Conservation (phyloP, 53 echinoderm and acorn worm species). For the Echinarachnius parma region DNA sequence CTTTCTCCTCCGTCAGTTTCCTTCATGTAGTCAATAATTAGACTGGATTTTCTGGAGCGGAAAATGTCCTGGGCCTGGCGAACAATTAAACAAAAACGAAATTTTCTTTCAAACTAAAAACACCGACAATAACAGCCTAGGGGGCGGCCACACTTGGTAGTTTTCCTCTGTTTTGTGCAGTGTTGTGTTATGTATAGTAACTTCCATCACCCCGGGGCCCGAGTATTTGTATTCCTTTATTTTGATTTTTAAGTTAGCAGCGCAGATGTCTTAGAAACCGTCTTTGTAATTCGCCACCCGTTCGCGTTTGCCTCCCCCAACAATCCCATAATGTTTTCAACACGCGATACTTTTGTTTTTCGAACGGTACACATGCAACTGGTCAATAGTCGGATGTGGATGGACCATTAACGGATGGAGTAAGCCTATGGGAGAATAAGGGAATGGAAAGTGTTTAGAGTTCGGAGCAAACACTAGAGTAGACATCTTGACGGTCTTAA, state of each 20-base stretch:
- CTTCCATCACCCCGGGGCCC: constrained; percentile 28
- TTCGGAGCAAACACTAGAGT: no score
- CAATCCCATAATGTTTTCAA: constrained; percentile 33
- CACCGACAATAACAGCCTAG: constrained; percentile 40
- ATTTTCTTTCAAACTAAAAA: constrained; percentile 46
- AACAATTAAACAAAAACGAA: constrained; percentile 51
- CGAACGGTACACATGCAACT: no score
- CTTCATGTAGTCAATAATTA: not conserved
- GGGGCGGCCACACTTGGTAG: constrained; percentile 27
- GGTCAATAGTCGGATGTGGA: no score
- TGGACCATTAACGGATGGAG: constrained; percentile 8
- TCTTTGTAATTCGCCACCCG: no score
- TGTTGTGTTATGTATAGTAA: constrained; percentile 18
- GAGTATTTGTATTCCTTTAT: constrained; percentile 24
- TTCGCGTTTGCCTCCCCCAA: not conserved
- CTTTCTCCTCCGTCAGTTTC: not conserved
- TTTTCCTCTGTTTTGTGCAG: constrained; percentile 23
- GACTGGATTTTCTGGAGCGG: constrained; percentile 38
- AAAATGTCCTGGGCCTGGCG: constrained; percentile 33
- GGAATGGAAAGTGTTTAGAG: no score
- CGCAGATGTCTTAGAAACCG: constrained; percentile 49
- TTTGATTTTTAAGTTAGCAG: constrained; percentile 47
- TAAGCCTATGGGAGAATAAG: constrained; percentile 32
- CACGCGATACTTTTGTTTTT: no score
- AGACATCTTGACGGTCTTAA: no score